Conservation (phyloP, 2,797 vertebrate genomes). For the Semotilus atromaculatus region DNA sequence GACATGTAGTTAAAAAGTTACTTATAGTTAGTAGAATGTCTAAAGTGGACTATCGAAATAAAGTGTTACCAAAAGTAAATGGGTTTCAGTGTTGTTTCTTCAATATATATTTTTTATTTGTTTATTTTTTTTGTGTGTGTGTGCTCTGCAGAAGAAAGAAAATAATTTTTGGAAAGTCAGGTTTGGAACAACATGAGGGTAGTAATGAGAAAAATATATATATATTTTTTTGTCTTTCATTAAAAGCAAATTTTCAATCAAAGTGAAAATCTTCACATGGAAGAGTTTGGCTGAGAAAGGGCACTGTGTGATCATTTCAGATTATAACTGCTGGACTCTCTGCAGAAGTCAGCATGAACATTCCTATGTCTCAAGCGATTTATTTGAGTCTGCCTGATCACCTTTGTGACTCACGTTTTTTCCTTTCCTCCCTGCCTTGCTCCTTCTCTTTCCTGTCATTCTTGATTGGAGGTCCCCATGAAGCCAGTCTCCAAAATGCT, state of each 20-base stretch:
- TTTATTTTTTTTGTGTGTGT: no score
- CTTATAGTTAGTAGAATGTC: no score
- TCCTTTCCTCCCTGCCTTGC: neutral
- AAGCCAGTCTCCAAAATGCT: conserved; percentile 30
- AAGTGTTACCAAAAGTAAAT: no score
- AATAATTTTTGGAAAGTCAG: neutral
- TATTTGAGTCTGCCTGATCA: neutral
- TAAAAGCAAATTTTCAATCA: neutral
- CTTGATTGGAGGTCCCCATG: conserved; percentile 29
- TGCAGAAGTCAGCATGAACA: neutral
- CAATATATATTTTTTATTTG: no score
- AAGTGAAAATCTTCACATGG: neutral
- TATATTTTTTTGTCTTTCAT: neutral
- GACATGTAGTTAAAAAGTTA: no score
- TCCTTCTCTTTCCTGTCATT: conserved; percentile 24
- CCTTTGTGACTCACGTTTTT: neutral
- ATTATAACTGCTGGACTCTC: neutral
- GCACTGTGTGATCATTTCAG: neutral
- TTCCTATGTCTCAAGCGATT: neutral
- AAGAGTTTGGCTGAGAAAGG: neutral
- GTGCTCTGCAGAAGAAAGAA: neutral
- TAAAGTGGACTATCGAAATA: no score
- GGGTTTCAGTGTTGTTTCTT: neutral
- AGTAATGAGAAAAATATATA: neutral
- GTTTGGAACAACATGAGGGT: neutral